Evolutionary conservation across 2,888 invertebrate genomes (phyloP), one percentile per base, ranked within the genome.

Genomic region (Drosophila diplacantha): DNA sequence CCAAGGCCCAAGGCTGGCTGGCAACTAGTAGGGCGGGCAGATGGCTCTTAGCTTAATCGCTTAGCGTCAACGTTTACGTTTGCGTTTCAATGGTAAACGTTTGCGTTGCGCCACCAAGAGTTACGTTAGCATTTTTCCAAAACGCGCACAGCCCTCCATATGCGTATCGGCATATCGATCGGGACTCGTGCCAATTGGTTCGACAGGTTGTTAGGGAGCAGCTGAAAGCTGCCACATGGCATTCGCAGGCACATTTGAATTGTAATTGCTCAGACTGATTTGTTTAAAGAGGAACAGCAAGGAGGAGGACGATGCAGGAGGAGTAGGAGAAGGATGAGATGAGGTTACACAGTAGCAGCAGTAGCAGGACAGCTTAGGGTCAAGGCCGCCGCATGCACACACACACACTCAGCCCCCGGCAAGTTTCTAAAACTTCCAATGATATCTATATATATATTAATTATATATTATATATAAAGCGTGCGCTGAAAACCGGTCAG

Each of bases 221-320:
- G 65, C 65, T 61, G n/a, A 38, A 66, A 66, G 65, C 49, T 64
- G 64, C 43, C 37, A n/a, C 18, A 43, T 32, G 20, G 60, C 32
- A 57, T 41, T 60, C 20, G 43, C 41, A 43, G 57, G 64, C 70
- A 66, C 53, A 70, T 66, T 66, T 49, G 43, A 80, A 80, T 82
- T 82, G 81, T 72, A 78, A 80, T 78, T 84, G 83, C 83, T 79
- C 84, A 79, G 78, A 79, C 78, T 79, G 78, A 79, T 84, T 79
- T 84, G 83, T 68, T 72, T 55, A 70, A 43, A 37, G n/a, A 12
- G 26, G 14, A 51, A 35, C 9, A 5, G 35, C 14, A 34, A 29
- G 35, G 18, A 18, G 18, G 11, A 16, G 38, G 35, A 39, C 2
- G 14, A 5, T 20, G 20, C 20, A 31, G 46, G 3, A 47, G 39